Evolutionary conservation across 2,113 vertebrate species (phyloP), one percentile per base, ranked within the genome.

Genomic region (Columba livia): DNA sequence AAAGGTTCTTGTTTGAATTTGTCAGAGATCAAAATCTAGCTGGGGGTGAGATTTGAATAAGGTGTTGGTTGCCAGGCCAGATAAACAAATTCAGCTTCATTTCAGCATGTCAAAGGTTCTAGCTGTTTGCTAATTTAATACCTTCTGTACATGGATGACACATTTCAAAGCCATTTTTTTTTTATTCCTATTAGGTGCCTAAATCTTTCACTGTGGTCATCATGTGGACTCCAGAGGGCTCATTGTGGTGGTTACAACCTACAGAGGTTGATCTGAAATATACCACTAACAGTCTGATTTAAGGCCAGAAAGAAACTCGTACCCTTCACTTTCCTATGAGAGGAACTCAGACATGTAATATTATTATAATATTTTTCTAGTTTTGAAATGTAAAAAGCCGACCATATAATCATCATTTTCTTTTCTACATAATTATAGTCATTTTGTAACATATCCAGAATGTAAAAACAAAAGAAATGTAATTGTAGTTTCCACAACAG

Each of bases 371-470:
- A 93, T 90, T 85, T 96, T 93, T 94, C 93, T 74, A 82, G 85
- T 69, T 96, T 94, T 97, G 87, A 96, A 90, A 90, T 91, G 79
- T 81, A 94, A 94, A 96, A 93, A 97, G 19, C 51, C 53, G 4
- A 91, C 71, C 51, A 94, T 96, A 71, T 95, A 97, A 97, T 97
- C 84, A 97, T 79, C 58, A 91, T 62, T 93, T 87, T 90, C 54
- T 95, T 95, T 82, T 96, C 74, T 91, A 40, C 58, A 44, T 97
- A 98, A 98, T 98, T 97, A 97, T 31, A 96, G 92, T 97, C 5
- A 97, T 98, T 97, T 97, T 92, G 88, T 91, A 93, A 96, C 93
- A 60, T 94, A 88, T 78, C 47, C 83, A 61, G 88, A 94, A 93
- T 51, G 86, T 95, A 98, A 98, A 97, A 93, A 97, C 51, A 88